A percentile compares a stretch with the other conserved stretches of the same genome.
These are phyloP conservation scores for Lypha dubia DNA, from an alignment of 2,888 invertebrate species.

Conservation along the genomic window DNA sequence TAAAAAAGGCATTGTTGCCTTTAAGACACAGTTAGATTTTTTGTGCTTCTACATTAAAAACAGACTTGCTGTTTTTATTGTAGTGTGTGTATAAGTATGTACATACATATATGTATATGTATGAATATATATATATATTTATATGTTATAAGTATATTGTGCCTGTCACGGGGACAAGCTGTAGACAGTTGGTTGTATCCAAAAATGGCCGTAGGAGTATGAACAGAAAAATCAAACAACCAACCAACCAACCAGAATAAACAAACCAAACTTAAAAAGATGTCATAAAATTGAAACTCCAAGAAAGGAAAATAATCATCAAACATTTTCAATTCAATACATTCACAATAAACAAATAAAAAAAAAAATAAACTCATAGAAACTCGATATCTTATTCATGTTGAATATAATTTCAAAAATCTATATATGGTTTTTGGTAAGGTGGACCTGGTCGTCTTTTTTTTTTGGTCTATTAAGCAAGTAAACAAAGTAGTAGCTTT, in stretches of 20 bases:
- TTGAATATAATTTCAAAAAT: slow-evolving; percentile 3
- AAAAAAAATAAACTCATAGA: not conserved
- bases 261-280: slow-evolving; percentile 46
- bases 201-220: slow-evolving; percentile 68
- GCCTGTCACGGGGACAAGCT: slow-evolving; percentile 63
- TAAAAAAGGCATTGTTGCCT: slow-evolving; percentile 48
- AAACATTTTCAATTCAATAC: slow-evolving; percentile 49
- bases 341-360: slow-evolving; percentile 5
- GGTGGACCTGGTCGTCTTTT: slow-evolving; percentile 38
- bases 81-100: not conserved
- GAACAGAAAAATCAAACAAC: slow-evolving; percentile 49
- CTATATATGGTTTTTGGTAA: slow-evolving; percentile 44
- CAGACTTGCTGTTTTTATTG: slow-evolving; percentile 15
- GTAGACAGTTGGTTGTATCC: slow-evolving; percentile 60
- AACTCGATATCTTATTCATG: not conserved
- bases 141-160: slow-evolving; percentile 5
- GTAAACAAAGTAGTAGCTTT: not conserved
- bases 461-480: not conserved
- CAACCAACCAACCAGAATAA: slow-evolving; percentile 32
- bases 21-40: slow-evolving; percentile 60
- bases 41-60: slow-evolving; percentile 27
- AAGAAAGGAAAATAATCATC: slow-evolving; percentile 59
- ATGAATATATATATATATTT: not conserved
- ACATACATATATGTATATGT: not conserved
- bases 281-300: slow-evolving; percentile 56